Conservation (phyloP, 2,888 invertebrate species). For the Macaria liturata region DNA sequence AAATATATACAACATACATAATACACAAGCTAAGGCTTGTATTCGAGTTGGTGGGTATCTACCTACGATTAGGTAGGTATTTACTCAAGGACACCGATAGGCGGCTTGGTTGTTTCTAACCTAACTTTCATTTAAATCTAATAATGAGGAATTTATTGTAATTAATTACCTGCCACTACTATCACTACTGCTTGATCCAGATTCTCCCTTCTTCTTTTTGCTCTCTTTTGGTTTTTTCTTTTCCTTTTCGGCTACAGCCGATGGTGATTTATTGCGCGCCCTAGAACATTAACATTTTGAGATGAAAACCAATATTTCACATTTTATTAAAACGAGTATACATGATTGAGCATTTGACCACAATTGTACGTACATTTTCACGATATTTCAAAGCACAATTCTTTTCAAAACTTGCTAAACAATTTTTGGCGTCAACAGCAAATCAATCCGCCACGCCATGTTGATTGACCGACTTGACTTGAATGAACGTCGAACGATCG, state of each 20-base stretch:
- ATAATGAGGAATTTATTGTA: too few relatives aligned
- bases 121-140: constrained; percentile 9
- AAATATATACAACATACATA: too few relatives aligned
- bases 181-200: constrained; percentile 91
- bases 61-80: too few relatives aligned
- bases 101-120: constrained; percentile 23
- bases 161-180: constrained; percentile 86
- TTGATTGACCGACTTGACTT: not conserved
- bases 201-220: constrained; percentile 86
- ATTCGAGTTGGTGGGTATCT: too few relatives aligned
- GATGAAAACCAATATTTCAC: not conserved
- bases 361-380: constrained; percentile 26
- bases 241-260: constrained; percentile 87
- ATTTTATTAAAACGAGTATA: not conserved
- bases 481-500: not conserved
- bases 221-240: constrained; percentile 85
- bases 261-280: constrained; percentile 90
- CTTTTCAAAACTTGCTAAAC: constrained; percentile 2
- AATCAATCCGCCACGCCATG: constrained; percentile 25
- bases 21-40: too few relatives aligned
- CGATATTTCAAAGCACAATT: constrained; percentile 7
- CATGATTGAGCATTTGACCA: not conserved
- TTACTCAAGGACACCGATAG: not conserved
- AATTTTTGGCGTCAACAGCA: constrained; percentile 26
- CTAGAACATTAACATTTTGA: constrained; percentile 62